phyloP scores from a whole-genome alignment of 2,888 invertebrate genomes.

The Tetragonula carbonaria region DNA sequence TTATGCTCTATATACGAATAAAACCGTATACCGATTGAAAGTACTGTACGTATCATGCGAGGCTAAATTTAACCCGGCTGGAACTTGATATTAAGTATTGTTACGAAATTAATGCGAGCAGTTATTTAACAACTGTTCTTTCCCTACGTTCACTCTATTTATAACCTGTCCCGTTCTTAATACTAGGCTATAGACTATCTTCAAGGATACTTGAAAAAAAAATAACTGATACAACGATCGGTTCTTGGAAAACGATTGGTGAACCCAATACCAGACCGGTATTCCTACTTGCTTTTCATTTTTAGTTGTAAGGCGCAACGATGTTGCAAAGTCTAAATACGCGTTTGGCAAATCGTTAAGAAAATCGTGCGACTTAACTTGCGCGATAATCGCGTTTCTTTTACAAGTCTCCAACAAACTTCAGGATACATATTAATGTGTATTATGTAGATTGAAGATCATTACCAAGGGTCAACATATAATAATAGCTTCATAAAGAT shows the following conservation, averaged over 20 bases:
- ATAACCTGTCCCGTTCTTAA: not conserved
- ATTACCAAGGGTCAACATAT: not conserved
- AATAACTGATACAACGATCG: not conserved
- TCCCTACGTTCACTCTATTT: not conserved
- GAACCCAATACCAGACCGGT: too few relatives aligned
- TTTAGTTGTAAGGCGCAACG: not conserved
- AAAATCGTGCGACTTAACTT: not conserved
- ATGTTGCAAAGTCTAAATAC: not conserved
- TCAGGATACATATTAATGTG: not conserved
- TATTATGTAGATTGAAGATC: not conserved
- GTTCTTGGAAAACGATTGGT: slow-evolving; percentile 7
- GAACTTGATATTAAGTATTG: not conserved
- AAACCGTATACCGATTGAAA: not conserved
- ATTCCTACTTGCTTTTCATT: not conserved
- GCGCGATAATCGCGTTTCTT: not conserved
- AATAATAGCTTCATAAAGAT: not conserved
- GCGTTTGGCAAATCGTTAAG: not conserved
- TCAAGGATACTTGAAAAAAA: slow-evolving; percentile 9
- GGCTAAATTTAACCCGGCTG: not conserved
- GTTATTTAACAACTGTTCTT: slow-evolving; percentile 22
- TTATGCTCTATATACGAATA: too few relatives aligned
- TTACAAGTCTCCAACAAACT: not conserved
- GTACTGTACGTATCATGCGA: not conserved
- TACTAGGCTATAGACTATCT: not conserved
- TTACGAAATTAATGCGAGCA: not conserved